Evolutionary conservation across 2,888 invertebrate species (phyloP), one percentile per base, ranked within the genome.

Genomic region (Heliconius ismenius): DNA sequence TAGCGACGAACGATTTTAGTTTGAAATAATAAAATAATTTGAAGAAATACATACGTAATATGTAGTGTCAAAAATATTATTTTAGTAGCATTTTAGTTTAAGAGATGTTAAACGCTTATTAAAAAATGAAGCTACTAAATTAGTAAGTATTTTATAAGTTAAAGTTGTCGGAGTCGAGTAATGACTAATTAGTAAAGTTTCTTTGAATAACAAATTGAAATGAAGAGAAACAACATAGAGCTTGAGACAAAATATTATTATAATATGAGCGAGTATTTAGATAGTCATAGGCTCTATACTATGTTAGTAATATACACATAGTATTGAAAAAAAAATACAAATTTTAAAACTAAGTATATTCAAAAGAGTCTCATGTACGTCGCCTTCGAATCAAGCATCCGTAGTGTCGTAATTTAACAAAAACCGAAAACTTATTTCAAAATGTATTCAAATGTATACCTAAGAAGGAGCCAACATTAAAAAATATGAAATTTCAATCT

Each of bases 41-140:
- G n/a, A 26, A 24, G 24, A 24, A 3, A 60, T 60, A n/a, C 3
- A n/a, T n/a, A 58, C n/a, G 3, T 58, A n/a, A 60, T 24, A 60
- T 60, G 11, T 60, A 24, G 10, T 24, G 24, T 60, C 4, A 24
- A 28, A 15, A 63, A 28, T 1, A 28, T 26, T 26, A 6, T 26
- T 26, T 26, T 62, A 62, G 4, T 4, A 36, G n/a, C n/a, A 21
- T 36, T 64, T n/a, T 3, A 65, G 11, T 15, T 39, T n/a, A 24
- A 36, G 1, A 24, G 39, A 65, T 64, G 9, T 11, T 11, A 65
- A 36, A 65, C 21, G 32, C 21, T 18, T 64, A 10, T 64, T 32
- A 64, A 64, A 64, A 63, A 32, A 10, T 64, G n/a, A 65, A 65
- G 65, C 36, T 36, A 32, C 21, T n/a, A 65, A 32, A n/a, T n/a